Evolutionary conservation across 2,797 vertebrate genomes (phyloP), one percentile per base, ranked within the genome.

Genomic region (Cryptoblepharus egeriae): DNA sequence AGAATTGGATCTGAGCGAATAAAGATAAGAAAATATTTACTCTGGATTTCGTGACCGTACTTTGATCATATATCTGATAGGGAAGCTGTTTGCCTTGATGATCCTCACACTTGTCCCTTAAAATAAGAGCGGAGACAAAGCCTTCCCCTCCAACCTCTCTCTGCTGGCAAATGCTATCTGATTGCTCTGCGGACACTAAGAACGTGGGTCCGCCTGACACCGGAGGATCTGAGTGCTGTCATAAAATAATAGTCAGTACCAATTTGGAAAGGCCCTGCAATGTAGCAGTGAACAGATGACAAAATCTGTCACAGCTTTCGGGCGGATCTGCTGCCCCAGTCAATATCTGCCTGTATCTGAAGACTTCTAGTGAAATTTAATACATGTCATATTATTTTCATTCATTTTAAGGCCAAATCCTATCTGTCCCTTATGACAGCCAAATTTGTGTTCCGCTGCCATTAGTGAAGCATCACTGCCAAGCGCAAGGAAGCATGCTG

Each of bases 1-100:
- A 63, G 24, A 60, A 68, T 12, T 9, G 30, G 63, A 60, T 79
- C 39, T 45, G 76, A 78, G 74, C 49, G 52, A 58, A 83, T 58
- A 52, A 42, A 12, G 52, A 73, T 45, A 73, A 22, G 35, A 68
- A 84, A 79, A 84, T 68, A 67, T 79, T 84, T 84, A 79, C 72
- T 63, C 28, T 65, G 52, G n/a, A 58, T 68, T 74, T 60, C 12
- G 49, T 37, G 24, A 24, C 20, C 30, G 3, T 64, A 16, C 45
- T 64, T 39, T 39, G n/a, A 52, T 55, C 20, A 28, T 39, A 68
- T 3, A 1, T 64, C 49, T 73, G 35, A 57, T 4, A n/a, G 37
- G 3, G 49, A 73, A 26, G 24, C 26, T 42, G 9, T 49, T 9
- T 49, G 45, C 45, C 45, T 49, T 49, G 45, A 8, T 55, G 11